Conservation (phyloP, 2,113 vertebrate genomes). For the Anolis carolinensis region DNA sequence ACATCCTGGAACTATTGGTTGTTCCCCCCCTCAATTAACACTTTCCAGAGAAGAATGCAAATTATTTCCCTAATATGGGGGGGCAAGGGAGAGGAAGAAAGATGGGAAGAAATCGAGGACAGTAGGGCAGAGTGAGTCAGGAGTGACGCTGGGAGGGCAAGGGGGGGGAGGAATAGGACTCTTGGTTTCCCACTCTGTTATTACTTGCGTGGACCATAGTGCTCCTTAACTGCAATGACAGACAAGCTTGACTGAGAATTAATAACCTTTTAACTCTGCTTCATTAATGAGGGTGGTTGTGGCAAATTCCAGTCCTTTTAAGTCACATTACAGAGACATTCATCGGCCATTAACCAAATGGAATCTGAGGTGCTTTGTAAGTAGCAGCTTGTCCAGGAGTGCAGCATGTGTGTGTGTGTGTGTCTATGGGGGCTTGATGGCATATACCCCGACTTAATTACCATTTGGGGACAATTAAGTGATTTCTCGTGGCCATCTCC, state of each 20-base stretch:
- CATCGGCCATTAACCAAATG: background rate
- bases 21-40: slow-evolving; percentile 63
- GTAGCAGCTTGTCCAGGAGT: slow-evolving; percentile 12
- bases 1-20: slow-evolving; percentile 52
- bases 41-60: slow-evolving; percentile 62
- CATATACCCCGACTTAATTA: background rate
- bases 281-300: slow-evolving; percentile 47
- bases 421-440: background rate
- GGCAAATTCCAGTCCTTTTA: slow-evolving; percentile 36
- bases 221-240: slow-evolving; percentile 7
- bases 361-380: slow-evolving; percentile 17
- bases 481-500: background rate
- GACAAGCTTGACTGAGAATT: slow-evolving; percentile 50
- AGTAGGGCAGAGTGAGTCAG: background rate
- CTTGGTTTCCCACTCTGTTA: slow-evolving; percentile 29
- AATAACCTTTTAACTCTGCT: slow-evolving; percentile 47
- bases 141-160: too few relatives aligned
- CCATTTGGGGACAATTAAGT: slow-evolving; percentile 6
- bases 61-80: slow-evolving; percentile 45
- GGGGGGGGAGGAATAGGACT: background rate
- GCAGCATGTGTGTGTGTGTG: background rate
- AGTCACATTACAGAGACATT: background rate
- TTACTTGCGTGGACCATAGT: slow-evolving; percentile 47
- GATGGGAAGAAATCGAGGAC: background rate
- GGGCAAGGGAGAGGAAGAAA: slow-evolving; percentile 5